Evolutionary conservation across 2,797 vertebrate species (phyloP).

Genomic region (Acomys russatus): DNA sequence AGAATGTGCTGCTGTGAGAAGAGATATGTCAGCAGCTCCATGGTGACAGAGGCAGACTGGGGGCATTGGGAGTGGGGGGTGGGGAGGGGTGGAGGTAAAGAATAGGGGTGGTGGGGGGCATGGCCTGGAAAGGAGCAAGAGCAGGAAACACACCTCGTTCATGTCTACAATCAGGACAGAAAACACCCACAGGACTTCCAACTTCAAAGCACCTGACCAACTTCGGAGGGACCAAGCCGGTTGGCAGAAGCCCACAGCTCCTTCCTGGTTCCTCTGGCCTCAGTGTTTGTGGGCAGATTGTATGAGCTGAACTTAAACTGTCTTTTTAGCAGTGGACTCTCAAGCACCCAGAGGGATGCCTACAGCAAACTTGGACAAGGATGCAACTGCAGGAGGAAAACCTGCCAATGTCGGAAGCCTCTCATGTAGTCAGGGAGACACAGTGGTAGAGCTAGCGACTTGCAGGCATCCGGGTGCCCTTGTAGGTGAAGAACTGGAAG

Average conservation of each 20-base stretch:
- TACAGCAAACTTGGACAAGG: neutral
- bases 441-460: neutral
- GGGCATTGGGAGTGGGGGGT: neutral
- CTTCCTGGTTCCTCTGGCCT: neutral
- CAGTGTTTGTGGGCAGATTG: neutral
- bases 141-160: constrained; percentile 61
- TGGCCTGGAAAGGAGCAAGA: neutral
- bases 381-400: neutral
- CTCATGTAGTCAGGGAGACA: fast-evolving
- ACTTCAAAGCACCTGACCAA: constrained; percentile 57
- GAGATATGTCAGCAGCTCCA: neutral
- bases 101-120: neutral
- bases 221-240: neutral
- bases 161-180: constrained; percentile 67
- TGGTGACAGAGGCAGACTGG: neutral
- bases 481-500: neutral
- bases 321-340: neutral
- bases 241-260: neutral
- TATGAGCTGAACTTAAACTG: neutral
- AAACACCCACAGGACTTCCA: neutral
- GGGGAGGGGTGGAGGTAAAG: neutral
- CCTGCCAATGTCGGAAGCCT: neutral
- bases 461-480: neutral
- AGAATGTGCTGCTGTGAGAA: neutral
- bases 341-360: neutral